These are phyloP conservation scores for Machimus rusticus DNA, from an alignment of 2,888 invertebrate species.

Conservation along the genomic window DNA sequence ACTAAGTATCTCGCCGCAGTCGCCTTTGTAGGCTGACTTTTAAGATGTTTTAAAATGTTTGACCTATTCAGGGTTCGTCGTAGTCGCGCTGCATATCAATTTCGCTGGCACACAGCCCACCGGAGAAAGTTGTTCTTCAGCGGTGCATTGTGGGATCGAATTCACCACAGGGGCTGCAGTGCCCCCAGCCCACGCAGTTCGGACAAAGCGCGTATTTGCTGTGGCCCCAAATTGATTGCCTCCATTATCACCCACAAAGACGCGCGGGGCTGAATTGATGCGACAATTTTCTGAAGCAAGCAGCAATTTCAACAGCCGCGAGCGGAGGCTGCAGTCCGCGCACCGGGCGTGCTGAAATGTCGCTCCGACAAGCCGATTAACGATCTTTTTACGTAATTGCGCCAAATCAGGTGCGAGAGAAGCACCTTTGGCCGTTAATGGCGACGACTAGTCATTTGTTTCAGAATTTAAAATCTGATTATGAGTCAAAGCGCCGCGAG, in stretches of 20 bases:
- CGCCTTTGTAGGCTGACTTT: neutral
- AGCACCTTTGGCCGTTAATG: neutral
- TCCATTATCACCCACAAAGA: neutral
- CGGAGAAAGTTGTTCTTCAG: slow-evolving; percentile 5
- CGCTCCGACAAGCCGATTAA: neutral
- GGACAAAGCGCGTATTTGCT: neutral
- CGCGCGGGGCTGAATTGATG: neutral
- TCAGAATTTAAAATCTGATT: neutral
- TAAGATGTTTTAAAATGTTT: neutral
- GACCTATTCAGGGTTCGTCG: neutral
- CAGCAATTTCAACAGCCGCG: neutral
- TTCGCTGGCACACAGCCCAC: neutral
- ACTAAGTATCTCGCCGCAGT: neutral
- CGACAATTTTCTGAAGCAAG: neutral
- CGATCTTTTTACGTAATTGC: neutral
- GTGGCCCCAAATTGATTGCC: neutral
- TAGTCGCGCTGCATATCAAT: slow-evolving; percentile 6
- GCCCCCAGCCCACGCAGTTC: neutral
- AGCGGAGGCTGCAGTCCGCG: neutral
- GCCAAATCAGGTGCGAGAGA: neutral
- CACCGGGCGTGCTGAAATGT: neutral
- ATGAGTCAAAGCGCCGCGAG: neutral
- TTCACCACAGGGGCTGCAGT: neutral
- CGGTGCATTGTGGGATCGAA: neutral
- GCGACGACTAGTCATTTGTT: neutral